A percentile compares a stretch with the other conserved stretches of the same genome.
These are phyloP conservation scores for Orchestia grillus DNA, from an alignment of 1,140 invertebrate species.

Conservation along the genomic window DNA sequence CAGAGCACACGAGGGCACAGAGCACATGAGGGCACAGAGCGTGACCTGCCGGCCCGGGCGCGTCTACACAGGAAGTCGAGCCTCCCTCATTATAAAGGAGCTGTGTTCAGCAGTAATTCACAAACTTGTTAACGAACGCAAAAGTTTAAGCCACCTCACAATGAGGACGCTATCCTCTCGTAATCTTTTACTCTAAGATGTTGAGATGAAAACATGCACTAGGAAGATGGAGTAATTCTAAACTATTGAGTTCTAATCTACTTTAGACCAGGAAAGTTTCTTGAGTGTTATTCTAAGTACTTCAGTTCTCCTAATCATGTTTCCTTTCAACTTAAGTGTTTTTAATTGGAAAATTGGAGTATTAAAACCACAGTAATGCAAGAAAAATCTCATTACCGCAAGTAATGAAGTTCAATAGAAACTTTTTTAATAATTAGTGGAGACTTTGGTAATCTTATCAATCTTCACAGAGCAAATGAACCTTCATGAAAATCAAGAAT, in stretches of 20 bases:
- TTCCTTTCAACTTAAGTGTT: background rate
- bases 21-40: background rate
- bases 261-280: background rate
- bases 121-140: background rate
- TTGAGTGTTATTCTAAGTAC: background rate
- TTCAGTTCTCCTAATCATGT: background rate
- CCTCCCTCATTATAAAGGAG: background rate
- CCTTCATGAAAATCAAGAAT: background rate
- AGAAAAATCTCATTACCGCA: background rate
- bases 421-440: background rate
- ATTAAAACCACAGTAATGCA: background rate
- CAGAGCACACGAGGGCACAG: background rate
- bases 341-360: background rate
- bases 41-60: no score
- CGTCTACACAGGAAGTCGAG: background rate
- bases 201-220: background rate
- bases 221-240: background rate
- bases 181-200: background rate
- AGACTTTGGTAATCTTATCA: background rate
- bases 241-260: background rate
- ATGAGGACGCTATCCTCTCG: background rate
- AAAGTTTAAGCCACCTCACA: conserved; percentile 7
- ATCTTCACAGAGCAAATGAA: background rate
- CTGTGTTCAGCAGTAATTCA: background rate
- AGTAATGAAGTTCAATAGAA: background rate